A percentile compares a stretch with the other conserved stretches of the same genome.
Evolutionary conservation across 1,140 invertebrate genomes (phyloP).

Genomic region (Drosophila kohkoa): DNA sequence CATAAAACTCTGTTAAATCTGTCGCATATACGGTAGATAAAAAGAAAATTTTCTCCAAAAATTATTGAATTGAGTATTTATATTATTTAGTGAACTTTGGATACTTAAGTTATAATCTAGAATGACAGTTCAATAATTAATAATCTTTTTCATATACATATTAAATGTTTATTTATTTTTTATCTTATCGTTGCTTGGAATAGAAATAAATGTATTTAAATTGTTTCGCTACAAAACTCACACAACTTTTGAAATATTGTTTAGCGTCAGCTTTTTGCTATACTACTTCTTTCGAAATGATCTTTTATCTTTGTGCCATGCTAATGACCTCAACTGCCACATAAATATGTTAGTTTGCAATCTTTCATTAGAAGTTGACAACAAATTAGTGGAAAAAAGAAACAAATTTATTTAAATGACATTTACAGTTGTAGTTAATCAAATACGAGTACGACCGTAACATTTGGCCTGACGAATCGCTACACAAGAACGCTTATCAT

Average conservation of each 20-base stretch:
- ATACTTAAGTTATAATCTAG: not conserved
- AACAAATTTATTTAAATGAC: slow-evolving; percentile 1
- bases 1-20: not conserved
- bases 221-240: not conserved
- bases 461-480: slow-evolving; percentile 65
- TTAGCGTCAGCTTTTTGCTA: not conserved
- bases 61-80: too few relatives aligned
- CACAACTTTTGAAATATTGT: not conserved
- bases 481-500: slow-evolving; percentile 67
- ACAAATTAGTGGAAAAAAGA: not conserved
- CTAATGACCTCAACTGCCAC: not conserved
- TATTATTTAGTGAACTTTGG: not conserved
- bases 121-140: not conserved
- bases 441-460: slow-evolving; percentile 32
- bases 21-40: too few relatives aligned
- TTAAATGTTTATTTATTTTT: not conserved
- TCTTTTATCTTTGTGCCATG: not conserved
- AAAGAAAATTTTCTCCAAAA: too few relatives aligned
- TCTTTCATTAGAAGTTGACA: not conserved
- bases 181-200: not conserved
- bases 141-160: not conserved
- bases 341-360: not conserved
- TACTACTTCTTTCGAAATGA: not conserved
- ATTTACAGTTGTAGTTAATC: not conserved
- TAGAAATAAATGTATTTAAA: not conserved